Evolutionary conservation across 2,797 vertebrate species (phyloP), one percentile per base, ranked within the genome.

Genomic region (Clarias laeviceps): DNA sequence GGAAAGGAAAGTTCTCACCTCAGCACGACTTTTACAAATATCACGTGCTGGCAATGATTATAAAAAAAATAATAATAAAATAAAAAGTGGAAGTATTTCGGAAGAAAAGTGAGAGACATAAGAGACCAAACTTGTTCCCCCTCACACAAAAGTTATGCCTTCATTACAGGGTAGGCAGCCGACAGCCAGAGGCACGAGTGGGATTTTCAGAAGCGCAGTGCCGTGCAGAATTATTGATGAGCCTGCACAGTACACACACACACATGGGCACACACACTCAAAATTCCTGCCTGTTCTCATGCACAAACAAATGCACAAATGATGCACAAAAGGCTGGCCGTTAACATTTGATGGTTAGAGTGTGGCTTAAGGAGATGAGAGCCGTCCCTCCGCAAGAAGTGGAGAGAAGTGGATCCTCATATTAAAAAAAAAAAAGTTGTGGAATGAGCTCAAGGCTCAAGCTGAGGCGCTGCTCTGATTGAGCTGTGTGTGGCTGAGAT

Each of bases 151-250:
- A 90, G 81, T 90, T 88, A 88, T 85, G 88, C 89, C 84, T 92
- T 90, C 87, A 88, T 90, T 90, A 90, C 37, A 27, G 40, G 84
- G 82, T 62, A 64, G 59, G 77, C 83, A 87, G 85, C 87, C 81
- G 83, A 62, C 82, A 88, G 84, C 88, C 82, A 81, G 88, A 87
- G 88, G 89, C 85, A 24, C 84, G 68, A 87, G 69, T 59, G 83
- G 83, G 87, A 89, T 89, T 88, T 90, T 88, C 82, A 88, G 87
- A 86, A 88, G 80, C 84, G 86, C 82, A 87, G 78, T 89, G 88
- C 69, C 34, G 37, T 83, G 82, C 78, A 90, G 81, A 90, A 92
- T 91, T 91, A 92, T 91, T 89, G 88, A 91, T 90, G 73, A 90
- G 81, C 64, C 82, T 84, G 82, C 85, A 86, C 82, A 88, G 89